Evolutionary conservation across 1,140 invertebrate species (phyloP).

Genomic region (Formica selysi): DNA sequence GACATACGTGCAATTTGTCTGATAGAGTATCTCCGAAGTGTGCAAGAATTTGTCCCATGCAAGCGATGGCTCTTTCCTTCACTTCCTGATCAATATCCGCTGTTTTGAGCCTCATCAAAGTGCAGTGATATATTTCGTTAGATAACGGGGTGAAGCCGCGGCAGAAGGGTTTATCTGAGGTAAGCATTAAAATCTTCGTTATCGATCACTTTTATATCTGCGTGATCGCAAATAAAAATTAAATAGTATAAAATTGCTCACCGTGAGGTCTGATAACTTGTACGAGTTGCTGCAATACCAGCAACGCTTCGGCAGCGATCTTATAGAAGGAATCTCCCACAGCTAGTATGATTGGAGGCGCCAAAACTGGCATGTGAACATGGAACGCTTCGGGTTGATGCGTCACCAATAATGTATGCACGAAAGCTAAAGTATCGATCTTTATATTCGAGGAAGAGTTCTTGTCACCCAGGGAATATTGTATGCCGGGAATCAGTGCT

Average conservation of each 20-base stretch:
- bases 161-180: conserved; percentile 86
- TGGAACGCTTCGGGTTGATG: conserved; percentile 92
- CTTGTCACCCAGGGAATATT: conserved; percentile 96
- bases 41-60: conserved; percentile 98
- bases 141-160: conserved; percentile 94
- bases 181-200: conserved; percentile 51
- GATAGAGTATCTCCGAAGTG: conserved; percentile 94
- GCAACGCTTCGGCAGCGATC: conserved; percentile 97
- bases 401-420: conserved; percentile 94
- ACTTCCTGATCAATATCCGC: conserved; percentile 99
- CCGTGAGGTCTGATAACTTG: conserved; percentile 97
- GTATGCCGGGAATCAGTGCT: conserved; percentile 95
- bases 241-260: conserved; percentile 78
- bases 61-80: conserved; percentile 98
- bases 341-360: conserved; percentile 95
- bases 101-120: conserved; percentile 94
- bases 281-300: conserved; percentile 97
- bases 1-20: conserved; percentile 92
- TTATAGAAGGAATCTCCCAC: conserved; percentile 99
- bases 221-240: background rate
- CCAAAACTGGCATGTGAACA: conserved; percentile 92
- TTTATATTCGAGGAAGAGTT: conserved; percentile 99
- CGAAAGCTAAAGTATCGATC: conserved; percentile 98
- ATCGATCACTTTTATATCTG: background rate
- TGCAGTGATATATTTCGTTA: conserved; percentile 94